Evolutionary conservation across 1,140 invertebrate genomes (phyloP).

Genomic region (Drosophila ohnishii): DNA sequence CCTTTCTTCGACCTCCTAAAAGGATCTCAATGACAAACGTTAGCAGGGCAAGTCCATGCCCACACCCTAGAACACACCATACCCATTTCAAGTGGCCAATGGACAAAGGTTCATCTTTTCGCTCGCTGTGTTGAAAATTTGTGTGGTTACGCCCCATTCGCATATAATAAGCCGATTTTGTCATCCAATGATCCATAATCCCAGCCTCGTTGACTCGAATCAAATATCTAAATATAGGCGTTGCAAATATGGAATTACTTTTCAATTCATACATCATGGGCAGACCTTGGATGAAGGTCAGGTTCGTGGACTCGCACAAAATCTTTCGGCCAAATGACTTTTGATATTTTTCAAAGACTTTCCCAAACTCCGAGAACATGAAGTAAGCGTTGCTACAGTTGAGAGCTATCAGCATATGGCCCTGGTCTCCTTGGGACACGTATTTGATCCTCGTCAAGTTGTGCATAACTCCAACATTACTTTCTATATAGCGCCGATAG

Average conservation of each 20-base stretch:
- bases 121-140: too few species aligned
- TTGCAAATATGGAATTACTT: constrained; percentile 11
- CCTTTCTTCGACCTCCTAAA: neutral
- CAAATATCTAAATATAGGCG: neutral
- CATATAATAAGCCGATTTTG: neutral
- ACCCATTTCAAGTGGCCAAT: constrained; percentile 8
- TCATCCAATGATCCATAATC: constrained; percentile 3
- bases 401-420: neutral
- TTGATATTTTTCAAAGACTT: neutral
- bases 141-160: neutral
- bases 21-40: constrained; percentile 17
- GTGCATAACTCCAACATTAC: neutral
- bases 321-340: neutral
- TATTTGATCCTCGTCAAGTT: neutral
- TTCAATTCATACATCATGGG: neutral
- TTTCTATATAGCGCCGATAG: neutral
- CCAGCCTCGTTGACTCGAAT: neutral
- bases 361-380: neutral
- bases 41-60: constrained; percentile 5
- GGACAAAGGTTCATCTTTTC: neutral
- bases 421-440: neutral
- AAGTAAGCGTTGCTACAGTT: constrained; percentile 9
- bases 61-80: constrained; percentile 17
- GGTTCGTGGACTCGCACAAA: neutral
- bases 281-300: neutral